These are phyloP conservation scores for Arvicanthis niloticus DNA, from an alignment of 2,113 vertebrate species.

Conservation along the genomic window DNA sequence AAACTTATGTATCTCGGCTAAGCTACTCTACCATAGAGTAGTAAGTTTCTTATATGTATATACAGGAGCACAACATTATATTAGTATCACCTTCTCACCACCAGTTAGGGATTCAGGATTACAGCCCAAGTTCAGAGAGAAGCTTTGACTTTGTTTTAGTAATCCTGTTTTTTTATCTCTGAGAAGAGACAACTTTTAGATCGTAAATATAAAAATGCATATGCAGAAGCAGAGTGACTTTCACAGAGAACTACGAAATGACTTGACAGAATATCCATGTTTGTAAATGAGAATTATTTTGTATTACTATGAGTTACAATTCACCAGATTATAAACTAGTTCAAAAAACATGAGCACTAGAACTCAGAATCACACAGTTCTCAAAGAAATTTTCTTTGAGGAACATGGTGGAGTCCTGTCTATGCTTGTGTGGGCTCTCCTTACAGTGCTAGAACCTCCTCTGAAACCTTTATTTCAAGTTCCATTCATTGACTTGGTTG, in stretches of 20 bases:
- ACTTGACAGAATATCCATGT: not conserved
- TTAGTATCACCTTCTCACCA: no score
- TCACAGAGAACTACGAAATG: not conserved
- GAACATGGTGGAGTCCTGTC: not conserved
- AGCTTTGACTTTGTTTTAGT: not conserved
- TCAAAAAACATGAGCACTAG: not conserved
- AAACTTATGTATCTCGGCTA: no score
- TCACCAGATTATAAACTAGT: not conserved
- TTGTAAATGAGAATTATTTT: conserved; percentile 41
- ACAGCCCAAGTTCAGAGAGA: not conserved
- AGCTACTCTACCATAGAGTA: not conserved
- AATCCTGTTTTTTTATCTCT: not conserved
- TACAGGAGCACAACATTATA: not conserved
- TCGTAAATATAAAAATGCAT: not conserved
- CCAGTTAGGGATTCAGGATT: not conserved
- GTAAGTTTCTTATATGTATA: not conserved
- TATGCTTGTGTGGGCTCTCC: not conserved
- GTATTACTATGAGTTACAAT: conserved; percentile 2
- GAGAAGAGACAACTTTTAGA: not conserved
- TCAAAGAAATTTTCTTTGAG: not conserved
- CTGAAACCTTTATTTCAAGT: not conserved
- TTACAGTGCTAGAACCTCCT: not conserved
- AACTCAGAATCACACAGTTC: not conserved
- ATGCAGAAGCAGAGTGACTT: not conserved
- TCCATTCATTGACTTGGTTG: not conserved